Percentiles rank a stretch among this genome's conserved stretches.
Conservation (phyloP, 2,113 vertebrate genomes). For the Pachyramphus minor region DNA sequence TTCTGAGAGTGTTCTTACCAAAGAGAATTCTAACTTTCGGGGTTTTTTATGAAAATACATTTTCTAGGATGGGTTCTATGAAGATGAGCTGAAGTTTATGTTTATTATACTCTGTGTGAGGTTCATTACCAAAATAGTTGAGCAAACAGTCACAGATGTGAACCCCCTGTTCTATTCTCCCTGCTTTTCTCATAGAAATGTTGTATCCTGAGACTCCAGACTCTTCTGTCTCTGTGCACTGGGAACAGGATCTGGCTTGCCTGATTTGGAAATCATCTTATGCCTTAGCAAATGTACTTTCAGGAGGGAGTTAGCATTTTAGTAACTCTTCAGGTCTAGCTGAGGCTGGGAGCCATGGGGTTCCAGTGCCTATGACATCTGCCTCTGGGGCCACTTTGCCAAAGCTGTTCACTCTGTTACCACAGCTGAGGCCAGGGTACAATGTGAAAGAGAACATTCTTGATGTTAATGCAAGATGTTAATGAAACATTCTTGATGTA, state of each 20-base stretch:
- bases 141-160: background rate
- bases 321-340: background rate
- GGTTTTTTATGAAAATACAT: background rate
- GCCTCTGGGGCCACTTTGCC: background rate
- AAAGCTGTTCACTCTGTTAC: background rate
- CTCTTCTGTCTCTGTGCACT: background rate
- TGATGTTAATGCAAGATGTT: background rate
- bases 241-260: background rate
- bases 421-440: background rate
- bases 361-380: background rate
- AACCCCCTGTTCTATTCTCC: background rate
- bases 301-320: background rate
- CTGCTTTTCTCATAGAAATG: background rate
- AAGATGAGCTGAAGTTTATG: background rate
- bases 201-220: background rate
- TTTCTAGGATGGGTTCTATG: background rate
- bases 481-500: background rate
- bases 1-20: background rate
- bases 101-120: background rate
- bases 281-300: background rate
- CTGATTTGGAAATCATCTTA: conserved; percentile 3
- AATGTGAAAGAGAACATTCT: background rate
- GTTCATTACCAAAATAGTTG: background rate
- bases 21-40: background rate
- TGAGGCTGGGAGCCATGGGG: background rate